Base-by-base conservation (phyloP, 2,888 invertebrate genomes). In the Resseliella maxima region DNA sequence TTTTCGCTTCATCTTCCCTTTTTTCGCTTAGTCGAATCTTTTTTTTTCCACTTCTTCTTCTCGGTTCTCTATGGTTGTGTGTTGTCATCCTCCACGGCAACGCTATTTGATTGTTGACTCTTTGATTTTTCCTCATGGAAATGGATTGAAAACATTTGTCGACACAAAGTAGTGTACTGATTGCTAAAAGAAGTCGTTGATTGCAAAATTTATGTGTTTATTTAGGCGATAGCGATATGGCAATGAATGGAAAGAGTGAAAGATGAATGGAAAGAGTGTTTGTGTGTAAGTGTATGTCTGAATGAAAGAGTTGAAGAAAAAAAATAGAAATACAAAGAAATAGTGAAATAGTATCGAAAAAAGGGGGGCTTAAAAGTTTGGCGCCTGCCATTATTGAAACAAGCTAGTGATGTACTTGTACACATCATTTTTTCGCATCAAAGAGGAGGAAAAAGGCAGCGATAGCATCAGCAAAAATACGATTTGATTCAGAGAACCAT, bases 121-220 rank as follows among this genome's bases (percentile, higher is more conserved):
- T 72, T 72, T 72, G 35, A 72, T 72, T 72, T 72, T 31, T 12
- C 35, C 72, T 31, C 31, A 10, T 72, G 72, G 72, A 72, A 72
- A 72, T 72, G 72, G 72, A 72, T 72, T 31, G 72, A 72, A 27
- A 72, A 31, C 35, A 72, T 72, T 72, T 31, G 27, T 31, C 72
- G 72, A 72, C 72, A 72, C 72, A 72, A 31, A 27, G 72, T 72
- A 31, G 72, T 72, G 72, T 72, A 72, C 72, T 72, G 72, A 72
- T 72, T 72, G 72, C 72, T 18, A 72, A 72, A 72, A 72, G 72
- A 72, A 31, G 5, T 72, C 31, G 31, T 72, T 72, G 72, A 72
- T 27, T 72, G 72, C 31, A n/a, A 72, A 72, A 72, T 31, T 27
- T 27, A 31, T 72, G 72, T 72, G 72, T 72, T 59, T 59, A 59